phyloP scores from a whole-genome alignment of 2,797 vertebrate genomes.

The Macropus fuliginosus region DNA sequence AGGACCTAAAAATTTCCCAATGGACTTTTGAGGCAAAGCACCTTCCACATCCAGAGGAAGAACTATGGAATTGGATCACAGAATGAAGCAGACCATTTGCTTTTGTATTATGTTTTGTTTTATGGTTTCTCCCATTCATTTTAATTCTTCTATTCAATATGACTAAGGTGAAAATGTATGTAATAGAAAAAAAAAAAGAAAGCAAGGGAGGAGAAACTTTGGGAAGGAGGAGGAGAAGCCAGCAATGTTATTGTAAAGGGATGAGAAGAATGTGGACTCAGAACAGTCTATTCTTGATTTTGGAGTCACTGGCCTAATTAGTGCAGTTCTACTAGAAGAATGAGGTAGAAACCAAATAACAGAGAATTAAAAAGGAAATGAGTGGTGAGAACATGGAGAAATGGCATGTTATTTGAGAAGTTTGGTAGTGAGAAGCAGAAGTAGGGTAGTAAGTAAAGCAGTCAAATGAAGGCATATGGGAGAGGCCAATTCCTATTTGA shows the following conservation, averaged over 20 bases:
- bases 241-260: background rate
- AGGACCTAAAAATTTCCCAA: too few relatives aligned
- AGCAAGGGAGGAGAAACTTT: background rate
- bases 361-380: background rate
- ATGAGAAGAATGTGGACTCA: background rate
- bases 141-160: too few relatives aligned
- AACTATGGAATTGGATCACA: too few relatives aligned
- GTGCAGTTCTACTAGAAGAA: background rate
- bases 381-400: background rate
- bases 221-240: background rate
- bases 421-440: background rate
- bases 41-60: too few relatives aligned
- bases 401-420: background rate
- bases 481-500: background rate
- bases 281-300: background rate
- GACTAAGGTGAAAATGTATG: too few relatives aligned
- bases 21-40: too few relatives aligned
- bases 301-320: background rate
- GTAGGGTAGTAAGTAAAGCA: background rate
- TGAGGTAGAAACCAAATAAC: background rate
- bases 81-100: too few relatives aligned
- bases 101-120: too few relatives aligned
- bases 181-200: too few relatives aligned
- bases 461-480: background rate
- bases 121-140: too few relatives aligned